Evolutionary conservation across 2,113 vertebrate species (phyloP), one percentile per base, ranked within the genome.

Genomic region (Pangasianodon gigas): DNA sequence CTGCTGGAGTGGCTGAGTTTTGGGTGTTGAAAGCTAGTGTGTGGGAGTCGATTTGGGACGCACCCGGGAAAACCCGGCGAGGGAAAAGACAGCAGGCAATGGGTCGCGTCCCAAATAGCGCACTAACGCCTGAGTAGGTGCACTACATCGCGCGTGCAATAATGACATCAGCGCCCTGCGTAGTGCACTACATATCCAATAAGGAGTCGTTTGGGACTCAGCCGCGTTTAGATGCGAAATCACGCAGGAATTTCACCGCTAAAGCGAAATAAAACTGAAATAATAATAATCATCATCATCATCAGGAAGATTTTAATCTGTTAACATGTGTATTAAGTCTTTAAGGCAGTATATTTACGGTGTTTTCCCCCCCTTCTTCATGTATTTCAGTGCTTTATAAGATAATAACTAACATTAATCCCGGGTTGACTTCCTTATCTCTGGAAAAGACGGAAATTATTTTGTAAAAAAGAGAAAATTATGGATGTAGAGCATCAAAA

Each of bases 301-400:
- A 4, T 67, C 58, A 60, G 10, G 13, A 67, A 11, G 6, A 62
- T 21, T 65, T 29, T 32, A 69, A 69, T 69, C 32, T 19, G 6
- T 6, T 5, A 19, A 74, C 6, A 21, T 75, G 2, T 41, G 3
- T 19, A 46, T 24, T 75, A 77, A 21, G 16, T 46, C 46, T 56
- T 16, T 56, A 75, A 2, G 5, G 1, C 16, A 18, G 44, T 26
- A 79, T 51, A 79, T 79, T 79, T 24, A 24, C 8, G 7, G 3
- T 4, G 2, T 77, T 19, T 77, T 24, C 1, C 10, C 0, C 4
- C 0, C 18, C 2, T 6, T 8, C 1, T 21, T 0, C 10, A 46
- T 26, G 9, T 79, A 48, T 48, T 26, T 46, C 74, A 46, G 2
- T 71, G 67, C 7, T 67, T 52, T 52, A 52, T 52, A 52, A 52